Evolutionary conservation across 2,888 invertebrate species (phyloP), one percentile per base, ranked within the genome.

Genomic region (Polymixis lichenea): DNA sequence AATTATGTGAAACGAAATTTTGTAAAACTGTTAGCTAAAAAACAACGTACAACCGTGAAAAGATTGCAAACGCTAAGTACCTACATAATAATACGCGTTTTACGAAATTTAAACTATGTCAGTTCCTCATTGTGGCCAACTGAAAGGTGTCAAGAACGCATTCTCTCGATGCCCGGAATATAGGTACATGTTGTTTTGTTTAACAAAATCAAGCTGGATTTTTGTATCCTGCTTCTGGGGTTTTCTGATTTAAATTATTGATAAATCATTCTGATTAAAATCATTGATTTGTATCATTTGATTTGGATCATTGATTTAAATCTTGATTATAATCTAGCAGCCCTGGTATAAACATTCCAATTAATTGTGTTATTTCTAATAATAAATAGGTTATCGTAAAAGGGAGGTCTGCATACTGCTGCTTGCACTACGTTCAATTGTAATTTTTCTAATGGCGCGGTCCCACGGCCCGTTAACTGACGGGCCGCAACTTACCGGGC

Each of bases 201-300:
- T 49, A 4, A 3, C 38, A 53, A 55, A 46, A 13, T 1, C 2
- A 55, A 53, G 17, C 11, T 32, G 13, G 2, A 32, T 3, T 25
- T 67, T 25, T 77, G 25, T 77, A 38, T 61, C 53, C 38, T 38
- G 68, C 17, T 77, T 77, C 46, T 46, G 46, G 69, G 46, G 25
- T 69, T 49, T 60, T 65, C 25, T 38, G 32, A 77, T 67, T 60
- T 22, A 46, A 77, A 68, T 61, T 15, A 13, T 43, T 43, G 65
- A 75, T 75, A 69, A 64, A 28, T 28, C 0, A 43, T 43, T 58
- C 9, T 65, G 65, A 76, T 75, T 51, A 19, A 9, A 17, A 77
- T 76, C 60, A 43, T 25, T 77, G 67, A 77, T 76, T 67, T 46
- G 13, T 51, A 77, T 77, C 43, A 69, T n/a, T 32, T 78, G 78